Evolutionary conservation across 2,888 invertebrate genomes (phyloP).

Genomic region (Eledone cirrhosa): DNA sequence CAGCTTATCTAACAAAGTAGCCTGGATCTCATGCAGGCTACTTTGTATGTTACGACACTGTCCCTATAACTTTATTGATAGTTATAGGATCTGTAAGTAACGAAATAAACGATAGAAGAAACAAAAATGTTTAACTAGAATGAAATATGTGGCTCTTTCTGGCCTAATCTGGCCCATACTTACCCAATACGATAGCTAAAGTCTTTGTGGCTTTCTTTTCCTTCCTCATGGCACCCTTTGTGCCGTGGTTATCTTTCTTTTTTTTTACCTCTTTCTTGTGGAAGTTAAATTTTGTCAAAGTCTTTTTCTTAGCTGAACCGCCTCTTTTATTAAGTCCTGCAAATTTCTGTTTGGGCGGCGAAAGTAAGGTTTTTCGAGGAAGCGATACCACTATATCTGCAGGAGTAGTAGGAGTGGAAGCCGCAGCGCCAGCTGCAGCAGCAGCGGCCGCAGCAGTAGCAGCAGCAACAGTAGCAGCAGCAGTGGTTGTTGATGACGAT

Average conservation of each 20-base stretch:
- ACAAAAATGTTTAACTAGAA: too few species aligned
- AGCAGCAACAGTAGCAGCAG: constrained; percentile 13
- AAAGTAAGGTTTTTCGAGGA: constrained; percentile 25
- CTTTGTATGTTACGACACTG: too few species aligned
- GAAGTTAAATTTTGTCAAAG: constrained; percentile 64
- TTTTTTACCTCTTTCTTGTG: constrained; percentile 83
- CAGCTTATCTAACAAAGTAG: too few species aligned
- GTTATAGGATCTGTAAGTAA: too few species aligned
- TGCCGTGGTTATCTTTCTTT: constrained; percentile 40
- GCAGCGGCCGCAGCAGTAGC: constrained; percentile 71
- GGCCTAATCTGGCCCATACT: constrained; percentile 66
- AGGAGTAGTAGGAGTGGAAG: constrained; percentile 42
- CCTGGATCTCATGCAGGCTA: too few species aligned
- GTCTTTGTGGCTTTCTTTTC: constrained; percentile 99
- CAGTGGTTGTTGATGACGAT: constrained; percentile 4
- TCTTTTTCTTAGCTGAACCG: constrained; percentile 47
- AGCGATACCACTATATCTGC: constrained; percentile 40
- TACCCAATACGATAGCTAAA: constrained; percentile 96
- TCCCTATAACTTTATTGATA: too few species aligned
- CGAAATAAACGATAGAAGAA: too few species aligned
- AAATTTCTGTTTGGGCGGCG: constrained; percentile 30
- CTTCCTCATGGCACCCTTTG: constrained; percentile 54
- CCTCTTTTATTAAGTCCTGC: constrained; percentile 29
- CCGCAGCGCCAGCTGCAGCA: constrained; percentile 82
- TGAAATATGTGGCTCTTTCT: background rate